Evolutionary conservation across 2,113 vertebrate genomes (phyloP).

Genomic region (Pterocles orientalis): DNA sequence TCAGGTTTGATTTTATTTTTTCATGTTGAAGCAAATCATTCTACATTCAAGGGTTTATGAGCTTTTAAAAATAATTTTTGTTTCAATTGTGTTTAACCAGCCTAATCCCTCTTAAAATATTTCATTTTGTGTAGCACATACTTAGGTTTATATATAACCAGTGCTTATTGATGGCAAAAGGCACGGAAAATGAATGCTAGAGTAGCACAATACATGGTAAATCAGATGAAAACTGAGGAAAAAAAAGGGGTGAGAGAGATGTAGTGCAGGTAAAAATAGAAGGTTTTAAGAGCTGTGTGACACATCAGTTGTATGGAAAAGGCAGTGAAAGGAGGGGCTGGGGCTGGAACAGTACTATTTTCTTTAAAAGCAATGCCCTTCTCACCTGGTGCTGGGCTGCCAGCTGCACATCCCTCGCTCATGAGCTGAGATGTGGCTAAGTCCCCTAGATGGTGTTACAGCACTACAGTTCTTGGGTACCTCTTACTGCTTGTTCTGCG

Average conservation of each 20-base stretch:
- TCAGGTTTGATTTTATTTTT: neutral
- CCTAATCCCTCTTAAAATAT: neutral
- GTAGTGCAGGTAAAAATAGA: neutral
- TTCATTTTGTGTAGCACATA: neutral
- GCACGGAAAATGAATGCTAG: neutral
- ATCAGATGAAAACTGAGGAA: neutral
- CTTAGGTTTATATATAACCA: neutral
- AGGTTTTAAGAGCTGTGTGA: neutral
- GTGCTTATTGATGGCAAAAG: neutral
- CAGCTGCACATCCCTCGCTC: accelerated
- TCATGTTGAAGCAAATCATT: neutral
- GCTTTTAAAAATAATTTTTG: neutral
- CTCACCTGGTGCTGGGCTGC: neutral
- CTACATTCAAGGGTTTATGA: neutral
- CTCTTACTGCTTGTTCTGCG: neutral
- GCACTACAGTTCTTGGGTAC: neutral
- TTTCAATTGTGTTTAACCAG: neutral
- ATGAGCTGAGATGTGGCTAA: accelerated
- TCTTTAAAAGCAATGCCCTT: neutral
- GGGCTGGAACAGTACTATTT: neutral
- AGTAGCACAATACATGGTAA: neutral
- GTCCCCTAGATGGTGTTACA: slow-evolving; percentile 51
- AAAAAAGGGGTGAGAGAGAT: neutral
- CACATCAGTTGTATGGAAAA: neutral
- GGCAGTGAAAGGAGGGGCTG: neutral